Evolutionary conservation across 1,140 invertebrate species (phyloP).

Genomic region (Bombus picipes): DNA sequence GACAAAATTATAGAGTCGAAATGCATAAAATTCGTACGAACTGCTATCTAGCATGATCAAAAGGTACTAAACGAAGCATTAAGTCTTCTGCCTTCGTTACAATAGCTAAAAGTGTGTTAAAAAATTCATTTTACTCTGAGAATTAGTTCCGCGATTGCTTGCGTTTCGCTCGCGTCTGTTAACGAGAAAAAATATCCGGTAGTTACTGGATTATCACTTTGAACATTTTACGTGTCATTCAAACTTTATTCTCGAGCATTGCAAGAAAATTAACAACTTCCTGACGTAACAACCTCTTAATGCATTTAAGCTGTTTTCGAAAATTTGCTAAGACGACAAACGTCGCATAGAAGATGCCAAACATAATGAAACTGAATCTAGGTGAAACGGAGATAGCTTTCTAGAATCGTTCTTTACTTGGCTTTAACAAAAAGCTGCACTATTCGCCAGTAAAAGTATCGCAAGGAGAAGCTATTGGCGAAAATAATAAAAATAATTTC

Average conservation of each 20-base stretch:
- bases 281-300: background rate
- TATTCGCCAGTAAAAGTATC: slow-evolving; percentile 14
- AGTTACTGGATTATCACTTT: background rate
- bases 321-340: slow-evolving; percentile 3
- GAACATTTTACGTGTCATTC: background rate
- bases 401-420: background rate
- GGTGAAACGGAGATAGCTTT: slow-evolving; percentile 17
- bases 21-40: too few relatives aligned
- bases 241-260: background rate
- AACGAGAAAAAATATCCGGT: background rate
- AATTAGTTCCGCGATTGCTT: background rate
- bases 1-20: too few relatives aligned
- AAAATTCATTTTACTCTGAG: background rate
- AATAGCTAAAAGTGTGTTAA: background rate
- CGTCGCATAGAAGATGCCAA: background rate
- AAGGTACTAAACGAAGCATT: too few relatives aligned
- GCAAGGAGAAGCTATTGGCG: slow-evolving; percentile 1
- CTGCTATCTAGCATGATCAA: too few relatives aligned
- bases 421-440: slow-evolving; percentile 9
- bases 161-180: background rate
- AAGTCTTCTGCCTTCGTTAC: too few relatives aligned
- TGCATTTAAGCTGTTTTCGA: background rate
- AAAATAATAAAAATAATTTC: slow-evolving; percentile 3
- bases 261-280: background rate
- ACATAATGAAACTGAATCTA: background rate